Evolutionary conservation across 2,888 invertebrate species (phyloP).

Genomic region (Mermis nigrescens): DNA sequence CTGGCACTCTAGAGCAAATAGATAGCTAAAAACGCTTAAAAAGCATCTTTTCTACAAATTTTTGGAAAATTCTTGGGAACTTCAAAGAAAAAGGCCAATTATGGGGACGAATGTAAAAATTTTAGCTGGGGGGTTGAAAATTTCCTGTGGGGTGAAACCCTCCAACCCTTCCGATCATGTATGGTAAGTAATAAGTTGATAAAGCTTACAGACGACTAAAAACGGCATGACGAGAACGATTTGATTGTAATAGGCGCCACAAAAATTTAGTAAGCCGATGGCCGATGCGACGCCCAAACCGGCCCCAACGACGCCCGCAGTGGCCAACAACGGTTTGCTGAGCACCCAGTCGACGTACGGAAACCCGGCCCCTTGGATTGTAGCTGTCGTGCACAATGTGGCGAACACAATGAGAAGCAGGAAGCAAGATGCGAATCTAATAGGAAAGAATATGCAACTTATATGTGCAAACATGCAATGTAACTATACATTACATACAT

Average conservation of each 20-base stretch:
- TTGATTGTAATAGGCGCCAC: slow-evolving; percentile 75
- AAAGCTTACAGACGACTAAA: slow-evolving; percentile 66
- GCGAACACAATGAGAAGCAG: slow-evolving; percentile 12
- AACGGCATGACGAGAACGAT: slow-evolving; percentile 85
- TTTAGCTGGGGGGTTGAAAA: too few relatives aligned
- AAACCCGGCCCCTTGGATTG: slow-evolving; percentile 58
- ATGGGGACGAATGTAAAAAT: too few relatives aligned
- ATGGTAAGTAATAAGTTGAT: too few relatives aligned
- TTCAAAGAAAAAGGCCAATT: too few relatives aligned
- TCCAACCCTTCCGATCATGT: too few relatives aligned
- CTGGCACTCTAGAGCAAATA: too few relatives aligned
- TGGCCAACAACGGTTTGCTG: slow-evolving; percentile 71
- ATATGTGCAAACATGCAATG: neutral
- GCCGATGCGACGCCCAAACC: slow-evolving; percentile 73
- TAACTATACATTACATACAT: too few relatives aligned
- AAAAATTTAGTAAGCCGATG: slow-evolving; percentile 69
- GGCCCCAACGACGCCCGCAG: slow-evolving; percentile 71
- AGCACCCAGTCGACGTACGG: slow-evolving; percentile 54
- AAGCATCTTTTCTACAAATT: too few relatives aligned
- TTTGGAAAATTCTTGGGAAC: too few relatives aligned
- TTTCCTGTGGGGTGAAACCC: too few relatives aligned
- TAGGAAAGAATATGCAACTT: neutral
- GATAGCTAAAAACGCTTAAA: too few relatives aligned
- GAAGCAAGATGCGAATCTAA: neutral
- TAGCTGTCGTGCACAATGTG: slow-evolving; percentile 44